These are phyloP conservation scores for Cichladusa arquata DNA, from an alignment of 2,113 vertebrate genomes.

Conservation along the genomic window DNA sequence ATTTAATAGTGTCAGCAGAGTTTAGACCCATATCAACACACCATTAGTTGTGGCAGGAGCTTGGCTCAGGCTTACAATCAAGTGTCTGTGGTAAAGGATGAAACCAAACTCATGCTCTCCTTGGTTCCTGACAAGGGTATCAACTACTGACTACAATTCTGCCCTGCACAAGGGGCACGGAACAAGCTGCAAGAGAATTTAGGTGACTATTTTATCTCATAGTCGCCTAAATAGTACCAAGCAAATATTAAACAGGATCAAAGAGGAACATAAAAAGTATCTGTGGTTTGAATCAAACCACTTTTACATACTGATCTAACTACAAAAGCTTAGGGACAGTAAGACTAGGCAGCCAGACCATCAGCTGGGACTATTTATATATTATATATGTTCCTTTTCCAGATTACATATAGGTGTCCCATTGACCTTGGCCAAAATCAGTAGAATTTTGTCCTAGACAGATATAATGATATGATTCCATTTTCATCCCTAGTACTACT, in stretches of 20 bases:
- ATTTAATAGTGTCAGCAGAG: not conserved
- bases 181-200: not conserved
- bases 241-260: not conserved
- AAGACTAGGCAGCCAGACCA: not conserved
- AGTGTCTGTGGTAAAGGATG: not conserved
- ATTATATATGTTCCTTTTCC: not conserved
- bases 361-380: not conserved
- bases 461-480: not conserved
- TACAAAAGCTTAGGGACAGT: not conserved
- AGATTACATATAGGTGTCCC: not conserved
- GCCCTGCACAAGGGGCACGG: not conserved
- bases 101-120: accelerated
- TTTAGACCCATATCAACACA: not conserved
- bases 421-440: accelerated
- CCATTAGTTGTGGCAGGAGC: not conserved
- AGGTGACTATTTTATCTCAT: not conserved
- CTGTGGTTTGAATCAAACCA: not conserved
- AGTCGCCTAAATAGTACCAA: not conserved
- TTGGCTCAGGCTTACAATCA: not conserved
- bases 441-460: not conserved
- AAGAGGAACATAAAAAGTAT: not conserved
- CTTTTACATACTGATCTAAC: accelerated
- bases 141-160: not conserved
- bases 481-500: not conserved
- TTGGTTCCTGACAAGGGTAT: not conserved